Percentiles rank a stretch among this genome's conserved stretches.
Conservation (phyloP, 2,797 vertebrate genomes). For the Channallabes apus region DNA sequence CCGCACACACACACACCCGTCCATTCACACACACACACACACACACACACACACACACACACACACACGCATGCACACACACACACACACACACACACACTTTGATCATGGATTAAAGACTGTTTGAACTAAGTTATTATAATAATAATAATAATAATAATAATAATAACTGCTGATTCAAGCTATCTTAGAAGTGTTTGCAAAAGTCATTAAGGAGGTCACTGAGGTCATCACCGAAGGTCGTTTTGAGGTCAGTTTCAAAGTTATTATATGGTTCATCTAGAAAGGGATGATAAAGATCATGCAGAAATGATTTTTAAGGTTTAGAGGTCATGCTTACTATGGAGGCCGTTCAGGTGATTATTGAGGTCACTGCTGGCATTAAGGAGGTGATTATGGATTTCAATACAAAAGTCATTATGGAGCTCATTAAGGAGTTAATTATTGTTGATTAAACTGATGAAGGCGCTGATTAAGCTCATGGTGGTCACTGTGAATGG, state of each 20-base stretch:
- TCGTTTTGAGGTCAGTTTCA: too few species aligned
- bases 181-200: background rate
- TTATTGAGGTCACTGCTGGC: background rate
- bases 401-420: background rate
- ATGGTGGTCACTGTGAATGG: background rate
- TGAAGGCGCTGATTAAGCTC: background rate
- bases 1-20: background rate
- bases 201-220: too few species aligned
- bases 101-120: background rate
- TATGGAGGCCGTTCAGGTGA: too few species aligned
- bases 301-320: too few species aligned
- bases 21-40: background rate
- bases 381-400: too few species aligned
- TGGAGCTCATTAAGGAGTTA: background rate
- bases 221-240: too few species aligned
- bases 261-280: too few species aligned
- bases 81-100: background rate
- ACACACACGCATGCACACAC: too few species aligned
- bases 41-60: background rate
- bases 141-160: background rate
- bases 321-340: background rate
- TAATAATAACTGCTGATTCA: background rate
- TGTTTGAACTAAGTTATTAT: background rate
- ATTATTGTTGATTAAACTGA: background rate
- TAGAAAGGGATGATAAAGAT: too few species aligned